A percentile compares a stretch with the other conserved stretches of the same genome.
These are phyloP conservation scores for Sarcophaga variegata DNA, from an alignment of 2,888 invertebrate species.

Conservation along the genomic window DNA sequence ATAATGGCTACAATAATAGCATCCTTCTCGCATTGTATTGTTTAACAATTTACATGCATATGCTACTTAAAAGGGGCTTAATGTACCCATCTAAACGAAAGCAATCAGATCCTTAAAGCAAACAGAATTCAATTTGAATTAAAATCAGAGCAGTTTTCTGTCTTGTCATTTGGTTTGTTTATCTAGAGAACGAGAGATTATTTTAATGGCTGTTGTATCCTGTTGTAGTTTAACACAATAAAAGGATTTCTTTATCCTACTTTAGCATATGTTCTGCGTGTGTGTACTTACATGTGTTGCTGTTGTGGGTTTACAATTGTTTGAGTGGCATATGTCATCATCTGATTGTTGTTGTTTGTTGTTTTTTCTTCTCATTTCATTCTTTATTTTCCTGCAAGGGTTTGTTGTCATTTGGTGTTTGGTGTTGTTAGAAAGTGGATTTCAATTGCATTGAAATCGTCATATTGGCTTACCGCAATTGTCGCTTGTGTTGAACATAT, in stretches of 20 bases:
- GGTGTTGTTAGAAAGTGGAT: not conserved
- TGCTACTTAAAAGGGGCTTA: no score
- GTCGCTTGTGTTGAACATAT: slow-evolving; percentile 17
- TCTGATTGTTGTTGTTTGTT: not conserved
- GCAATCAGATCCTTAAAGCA: not conserved
- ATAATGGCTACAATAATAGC: slow-evolving; percentile 37
- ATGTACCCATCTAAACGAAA: no score
- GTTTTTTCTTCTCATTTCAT: no score
- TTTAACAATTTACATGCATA: no score
- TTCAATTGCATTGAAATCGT: slow-evolving; percentile 42
- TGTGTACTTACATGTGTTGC: not conserved
- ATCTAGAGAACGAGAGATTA: not conserved
- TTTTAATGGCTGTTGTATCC: not conserved
- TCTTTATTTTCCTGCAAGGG: not conserved
- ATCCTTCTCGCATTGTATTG: not conserved
- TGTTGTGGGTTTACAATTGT: not conserved
- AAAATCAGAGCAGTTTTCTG: not conserved
- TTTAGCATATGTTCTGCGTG: not conserved
- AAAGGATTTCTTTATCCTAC: not conserved
- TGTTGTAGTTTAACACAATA: not conserved
- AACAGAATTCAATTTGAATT: not conserved
- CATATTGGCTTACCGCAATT: slow-evolving; percentile 63
- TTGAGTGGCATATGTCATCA: not conserved
- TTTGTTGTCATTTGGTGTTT: slow-evolving; percentile 43
- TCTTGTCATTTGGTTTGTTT: not conserved